Percentiles rank a stretch among this genome's conserved stretches.
Evolutionary conservation across 2,797 vertebrate genomes (phyloP).

Genomic region (Gallinago stenura): DNA sequence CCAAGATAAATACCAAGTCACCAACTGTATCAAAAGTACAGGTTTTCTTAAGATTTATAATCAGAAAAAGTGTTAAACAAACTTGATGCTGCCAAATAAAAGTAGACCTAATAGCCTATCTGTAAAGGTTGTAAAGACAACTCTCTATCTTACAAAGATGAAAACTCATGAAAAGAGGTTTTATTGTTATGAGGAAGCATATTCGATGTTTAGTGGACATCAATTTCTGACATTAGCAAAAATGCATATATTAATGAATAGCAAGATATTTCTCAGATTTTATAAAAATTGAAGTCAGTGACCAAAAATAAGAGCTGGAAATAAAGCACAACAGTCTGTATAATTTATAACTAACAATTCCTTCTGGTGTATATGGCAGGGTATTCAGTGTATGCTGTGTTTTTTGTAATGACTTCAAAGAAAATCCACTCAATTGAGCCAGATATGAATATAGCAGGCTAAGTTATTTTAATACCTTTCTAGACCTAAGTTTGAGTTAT

Average conservation of each 20-base stretch:
- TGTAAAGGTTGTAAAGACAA: not conserved
- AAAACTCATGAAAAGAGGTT: not conserved
- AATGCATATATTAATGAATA: not conserved
- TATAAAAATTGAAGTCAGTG: not conserved
- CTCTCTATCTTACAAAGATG: not conserved
- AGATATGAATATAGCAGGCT: not conserved
- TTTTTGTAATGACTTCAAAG: not conserved
- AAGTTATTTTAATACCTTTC: not conserved
- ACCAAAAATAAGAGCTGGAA: not conserved
- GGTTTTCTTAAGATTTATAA: not conserved
- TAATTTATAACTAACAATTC: not conserved
- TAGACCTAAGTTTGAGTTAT: not conserved
- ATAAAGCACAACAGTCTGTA: not conserved
- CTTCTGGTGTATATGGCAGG: not conserved
- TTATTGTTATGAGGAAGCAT: not conserved
- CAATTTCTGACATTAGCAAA: not conserved
- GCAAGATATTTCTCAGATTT: not conserved
- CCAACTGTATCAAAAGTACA: not conserved
- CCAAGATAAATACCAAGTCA: not conserved
- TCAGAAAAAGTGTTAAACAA: not conserved
- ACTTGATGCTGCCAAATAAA: not conserved
- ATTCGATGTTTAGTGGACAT: not conserved
- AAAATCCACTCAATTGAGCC: not conserved
- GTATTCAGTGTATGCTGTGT: not conserved
- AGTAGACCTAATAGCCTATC: not conserved